phyloP scores from a whole-genome alignment of 2,888 invertebrate species.

The Parnassius orleans region DNA sequence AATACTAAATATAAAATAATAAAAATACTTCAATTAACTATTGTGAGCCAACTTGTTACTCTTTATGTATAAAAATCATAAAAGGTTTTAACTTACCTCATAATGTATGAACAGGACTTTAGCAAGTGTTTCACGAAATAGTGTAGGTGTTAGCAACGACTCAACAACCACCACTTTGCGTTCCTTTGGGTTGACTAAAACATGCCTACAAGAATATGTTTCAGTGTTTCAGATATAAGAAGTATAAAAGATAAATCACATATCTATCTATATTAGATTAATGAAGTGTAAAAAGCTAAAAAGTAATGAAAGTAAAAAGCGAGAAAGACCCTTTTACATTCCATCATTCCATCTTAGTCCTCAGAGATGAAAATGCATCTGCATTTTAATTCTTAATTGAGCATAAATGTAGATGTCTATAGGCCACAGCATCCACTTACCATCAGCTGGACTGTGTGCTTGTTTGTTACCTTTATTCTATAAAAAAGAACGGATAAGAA shows the following conservation, averaged over 20 bases:
- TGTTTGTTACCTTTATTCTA: too few relatives aligned
- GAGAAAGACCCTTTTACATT: not conserved
- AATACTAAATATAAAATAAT: too few relatives aligned
- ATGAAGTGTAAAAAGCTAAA: not conserved
- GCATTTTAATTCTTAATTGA: too few relatives aligned
- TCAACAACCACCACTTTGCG: conserved; percentile 95
- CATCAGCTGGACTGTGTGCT: too few relatives aligned
- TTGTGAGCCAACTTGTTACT: too few relatives aligned
- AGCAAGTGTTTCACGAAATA: conserved; percentile 92
- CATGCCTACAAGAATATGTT: conserved; percentile 80
- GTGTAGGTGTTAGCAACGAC: conserved; percentile 91
- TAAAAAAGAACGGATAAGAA: too few relatives aligned
- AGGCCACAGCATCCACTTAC: too few relatives aligned
- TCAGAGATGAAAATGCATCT: too few relatives aligned
- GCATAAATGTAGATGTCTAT: too few relatives aligned
- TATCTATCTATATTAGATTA: not conserved
- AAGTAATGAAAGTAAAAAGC: not conserved
- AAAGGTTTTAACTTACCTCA: conserved; percentile 82
- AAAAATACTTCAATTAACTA: too few relatives aligned
- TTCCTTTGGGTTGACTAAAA: conserved; percentile 96
- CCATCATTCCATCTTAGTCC: not conserved
- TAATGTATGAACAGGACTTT: conserved; percentile 95
- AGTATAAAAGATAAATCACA: too few relatives aligned
- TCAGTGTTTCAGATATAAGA: too few relatives aligned
- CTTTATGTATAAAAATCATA: not conserved